A percentile compares a stretch with the other conserved stretches of the same genome.
Evolutionary conservation across 2,888 invertebrate species (phyloP).

Genomic region (Ectemnius continuus): DNA sequence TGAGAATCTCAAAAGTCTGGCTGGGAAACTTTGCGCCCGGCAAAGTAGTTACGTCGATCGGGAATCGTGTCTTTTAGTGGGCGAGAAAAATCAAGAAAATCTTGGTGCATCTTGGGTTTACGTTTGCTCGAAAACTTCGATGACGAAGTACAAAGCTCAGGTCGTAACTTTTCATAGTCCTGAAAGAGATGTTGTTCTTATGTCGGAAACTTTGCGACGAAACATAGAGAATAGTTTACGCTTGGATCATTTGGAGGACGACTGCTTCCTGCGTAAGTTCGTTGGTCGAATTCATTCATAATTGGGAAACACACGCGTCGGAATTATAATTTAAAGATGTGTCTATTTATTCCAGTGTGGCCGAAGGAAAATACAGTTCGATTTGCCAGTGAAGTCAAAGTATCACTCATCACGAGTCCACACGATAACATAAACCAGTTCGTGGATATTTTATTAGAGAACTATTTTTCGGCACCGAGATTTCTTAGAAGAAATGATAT

Average conservation of each 20-base stretch:
- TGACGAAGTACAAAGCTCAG: slow-evolving; percentile 68
- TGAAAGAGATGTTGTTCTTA: slow-evolving; percentile 52
- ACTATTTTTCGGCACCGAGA: slow-evolving; percentile 85
- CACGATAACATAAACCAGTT: slow-evolving; percentile 73
- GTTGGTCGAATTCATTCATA: slow-evolving; percentile 12
- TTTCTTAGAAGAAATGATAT: slow-evolving; percentile 83
- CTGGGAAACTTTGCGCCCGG: slow-evolving; percentile 40
- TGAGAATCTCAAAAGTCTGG: slow-evolving; percentile 46
- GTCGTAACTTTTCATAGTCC: slow-evolving; percentile 52
- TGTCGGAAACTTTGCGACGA: slow-evolving; percentile 67
- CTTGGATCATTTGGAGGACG: slow-evolving; percentile 31
- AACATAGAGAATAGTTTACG: slow-evolving; percentile 64
- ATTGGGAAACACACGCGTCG: not conserved
- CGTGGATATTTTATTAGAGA: slow-evolving; percentile 82
- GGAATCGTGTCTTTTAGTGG: slow-evolving; percentile 63
- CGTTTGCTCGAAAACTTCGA: slow-evolving; percentile 60
- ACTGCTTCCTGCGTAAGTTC: slow-evolving; percentile 69
- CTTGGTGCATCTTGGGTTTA: slow-evolving; percentile 53
- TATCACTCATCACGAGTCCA: slow-evolving; percentile 68
- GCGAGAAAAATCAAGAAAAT: slow-evolving; percentile 28
- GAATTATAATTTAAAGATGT: not conserved
- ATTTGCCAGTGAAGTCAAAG: slow-evolving; percentile 65
- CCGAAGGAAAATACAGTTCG: slow-evolving; percentile 30
- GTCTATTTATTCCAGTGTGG: slow-evolving; percentile 57
- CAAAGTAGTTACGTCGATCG: slow-evolving; percentile 56